phyloP scores from a whole-genome alignment of 2,797 vertebrate species.

The Passerculus sandwichensis region DNA sequence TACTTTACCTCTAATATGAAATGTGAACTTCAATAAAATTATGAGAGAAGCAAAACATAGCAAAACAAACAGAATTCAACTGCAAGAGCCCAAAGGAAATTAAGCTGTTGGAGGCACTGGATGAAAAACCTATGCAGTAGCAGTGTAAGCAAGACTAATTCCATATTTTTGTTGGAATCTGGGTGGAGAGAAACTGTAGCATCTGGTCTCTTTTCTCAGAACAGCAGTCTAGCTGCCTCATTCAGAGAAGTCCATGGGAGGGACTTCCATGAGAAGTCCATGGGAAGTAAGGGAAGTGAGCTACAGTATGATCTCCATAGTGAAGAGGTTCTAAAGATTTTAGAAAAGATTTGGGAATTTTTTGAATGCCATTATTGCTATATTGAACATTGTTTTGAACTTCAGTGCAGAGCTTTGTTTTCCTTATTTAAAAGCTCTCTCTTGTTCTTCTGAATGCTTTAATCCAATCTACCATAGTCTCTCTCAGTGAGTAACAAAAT shows the following conservation, averaged over 20 bases:
- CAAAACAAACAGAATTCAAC: not conserved
- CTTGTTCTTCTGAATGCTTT: constrained; percentile 64
- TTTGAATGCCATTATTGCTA: not conserved
- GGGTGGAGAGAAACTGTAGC: not conserved
- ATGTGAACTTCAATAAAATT: not conserved
- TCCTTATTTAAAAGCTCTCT: constrained; percentile 56
- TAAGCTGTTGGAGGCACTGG: not conserved
- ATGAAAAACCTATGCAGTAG: not conserved
- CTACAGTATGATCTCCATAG: not conserved
- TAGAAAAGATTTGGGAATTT: not conserved
- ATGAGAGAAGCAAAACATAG: not conserved
- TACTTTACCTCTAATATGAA: not conserved
- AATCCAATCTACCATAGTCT: constrained; percentile 73
- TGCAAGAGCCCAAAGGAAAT: not conserved
- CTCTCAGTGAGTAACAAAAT: constrained; percentile 78
- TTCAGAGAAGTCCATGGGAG: not conserved
- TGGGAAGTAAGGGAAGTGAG: not conserved
- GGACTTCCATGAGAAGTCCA: not conserved
- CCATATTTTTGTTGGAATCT: not conserved
- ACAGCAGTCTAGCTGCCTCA: not conserved
- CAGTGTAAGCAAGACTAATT: not conserved
- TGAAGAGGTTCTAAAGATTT: not conserved
- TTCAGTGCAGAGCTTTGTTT: constrained; percentile 18
- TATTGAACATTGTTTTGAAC: constrained; percentile 11
- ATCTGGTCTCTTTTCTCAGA: not conserved